Base-by-base conservation (phyloP, 2,113 vertebrate species). In the Limanda limanda region DNA sequence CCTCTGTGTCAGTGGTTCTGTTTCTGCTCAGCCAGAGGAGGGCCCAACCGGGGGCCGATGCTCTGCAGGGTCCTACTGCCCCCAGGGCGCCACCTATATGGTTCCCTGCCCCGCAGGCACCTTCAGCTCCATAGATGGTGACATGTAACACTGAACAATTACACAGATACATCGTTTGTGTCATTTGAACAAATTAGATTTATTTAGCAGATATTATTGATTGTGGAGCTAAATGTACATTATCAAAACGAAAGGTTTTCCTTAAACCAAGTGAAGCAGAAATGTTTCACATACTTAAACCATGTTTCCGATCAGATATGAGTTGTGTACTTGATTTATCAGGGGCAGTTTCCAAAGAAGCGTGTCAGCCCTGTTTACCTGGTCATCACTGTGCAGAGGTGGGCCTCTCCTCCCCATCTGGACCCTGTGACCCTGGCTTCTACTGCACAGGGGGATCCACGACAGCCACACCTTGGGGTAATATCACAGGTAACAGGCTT, bases 31-130 rank as follows among this genome's bases (percentile, higher is more conserved):
- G 70, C 95, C 95, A 60, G 80, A 81, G 68, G 90, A 89, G 37
- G 91, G 87, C 25, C 68, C 68, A 11, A 92, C 79, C 18, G 96
- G 96, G 40, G 83, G 94, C 0, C 93, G 83, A 0, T 97, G 96
- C 31, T 91, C 95, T 9, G 90, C 94, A 3, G 96, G 96, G 65
- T 95, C 93, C 80, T 95, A 91, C 77, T 97, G 96, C 70, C 90
- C 88, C 15, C 23, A 73, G 86, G 96, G 95, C 61, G 93, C 94
- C 85, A 92, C 58, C 80, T 88, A 87, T 62, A 94, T 95, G 89
- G 86, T 92, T 72, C 92, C 93, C 0, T 97, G 96, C 68, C 95
- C 95, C 37, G 84, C 93, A 9, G 95, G 96, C 63, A 95, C 91
- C 48, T 96, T 95, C 52, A 92, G 91, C 90, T 92, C 94, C 14